Percentiles rank a stretch among this genome's conserved stretches.
phyloP scores from a whole-genome alignment of 2,113 vertebrate genomes.

The Carassius gibelio region DNA sequence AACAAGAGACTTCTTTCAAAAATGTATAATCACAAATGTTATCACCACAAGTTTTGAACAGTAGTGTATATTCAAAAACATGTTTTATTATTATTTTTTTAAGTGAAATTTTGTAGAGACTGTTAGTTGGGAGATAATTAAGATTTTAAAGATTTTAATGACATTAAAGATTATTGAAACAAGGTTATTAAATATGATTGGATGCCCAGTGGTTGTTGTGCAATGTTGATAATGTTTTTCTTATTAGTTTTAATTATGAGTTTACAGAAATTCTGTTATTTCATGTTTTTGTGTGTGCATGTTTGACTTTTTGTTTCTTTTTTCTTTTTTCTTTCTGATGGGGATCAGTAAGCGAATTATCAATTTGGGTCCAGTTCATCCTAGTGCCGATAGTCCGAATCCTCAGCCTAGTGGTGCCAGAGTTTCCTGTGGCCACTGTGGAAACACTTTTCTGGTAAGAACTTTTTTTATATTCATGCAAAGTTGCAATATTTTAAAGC shows the following conservation, averaged over 20 bases:
- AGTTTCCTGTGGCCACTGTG: constrained; percentile 75
- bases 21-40: neutral
- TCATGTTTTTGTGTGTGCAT: neutral
- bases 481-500: neutral
- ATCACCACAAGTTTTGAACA: neutral
- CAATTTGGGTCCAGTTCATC: constrained; percentile 72
- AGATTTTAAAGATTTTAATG: too few relatives aligned
- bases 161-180: neutral
- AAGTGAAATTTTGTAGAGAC: neutral
- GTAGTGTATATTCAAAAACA: neutral
- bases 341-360: constrained; percentile 72
- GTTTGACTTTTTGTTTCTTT: neutral
- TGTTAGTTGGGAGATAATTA: neutral
- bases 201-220: neutral
- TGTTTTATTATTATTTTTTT: neutral
- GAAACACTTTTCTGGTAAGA: constrained; percentile 72
- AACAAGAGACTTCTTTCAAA: too few relatives aligned
- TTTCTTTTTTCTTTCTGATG: neutral
- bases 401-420: constrained; percentile 68
- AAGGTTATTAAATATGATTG: neutral
- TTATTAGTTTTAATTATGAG: neutral
- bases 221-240: neutral
- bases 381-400: constrained; percentile 64
- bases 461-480: neutral
- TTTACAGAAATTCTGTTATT: neutral